Conservation (phyloP, 2,797 vertebrate species). For the Carapus acus region DNA sequence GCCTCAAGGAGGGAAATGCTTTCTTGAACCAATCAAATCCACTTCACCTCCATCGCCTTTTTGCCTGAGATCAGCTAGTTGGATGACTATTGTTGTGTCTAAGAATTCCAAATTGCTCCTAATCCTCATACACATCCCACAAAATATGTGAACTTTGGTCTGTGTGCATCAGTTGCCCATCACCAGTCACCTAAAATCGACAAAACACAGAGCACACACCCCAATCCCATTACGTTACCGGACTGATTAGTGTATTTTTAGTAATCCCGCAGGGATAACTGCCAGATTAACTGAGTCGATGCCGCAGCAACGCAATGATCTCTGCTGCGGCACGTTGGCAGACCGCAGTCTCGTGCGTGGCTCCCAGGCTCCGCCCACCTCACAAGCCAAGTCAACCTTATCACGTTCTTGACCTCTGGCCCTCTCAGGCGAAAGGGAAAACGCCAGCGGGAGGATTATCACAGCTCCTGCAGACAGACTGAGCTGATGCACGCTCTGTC, state of each 20-base stretch:
- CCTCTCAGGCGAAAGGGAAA: conserved; percentile 2
- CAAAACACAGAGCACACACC: conserved; percentile 7
- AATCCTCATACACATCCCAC: too few relatives aligned
- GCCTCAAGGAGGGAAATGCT: too few relatives aligned
- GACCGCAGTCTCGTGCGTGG: conserved; percentile 13
- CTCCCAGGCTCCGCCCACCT: not conserved
- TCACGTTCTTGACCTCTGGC: conserved; percentile 34
- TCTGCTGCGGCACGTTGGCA: conserved; percentile 45
- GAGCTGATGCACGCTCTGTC: too few relatives aligned
- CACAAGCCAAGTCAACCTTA: conserved; percentile 9
- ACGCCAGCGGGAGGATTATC: conserved; percentile 8
- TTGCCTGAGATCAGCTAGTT: too few relatives aligned
- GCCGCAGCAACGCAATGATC: conserved; percentile 34
- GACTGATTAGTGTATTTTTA: conserved; percentile 68
- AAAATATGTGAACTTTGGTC: too few relatives aligned
- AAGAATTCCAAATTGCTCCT: not conserved
- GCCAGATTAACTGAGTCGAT: conserved; percentile 53
- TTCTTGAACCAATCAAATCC: too few relatives aligned
- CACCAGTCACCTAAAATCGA: conserved; percentile 5
- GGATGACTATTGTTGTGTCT: too few relatives aligned
- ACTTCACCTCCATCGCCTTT: too few relatives aligned
- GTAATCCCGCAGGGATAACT: conserved; percentile 64
- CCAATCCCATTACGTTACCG: conserved; percentile 60
- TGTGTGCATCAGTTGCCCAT: too few relatives aligned
- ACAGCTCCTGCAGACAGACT: not conserved